These are phyloP conservation scores for Tipula helvola DNA, from an alignment of 2,888 invertebrate genomes.

Conservation along the genomic window DNA sequence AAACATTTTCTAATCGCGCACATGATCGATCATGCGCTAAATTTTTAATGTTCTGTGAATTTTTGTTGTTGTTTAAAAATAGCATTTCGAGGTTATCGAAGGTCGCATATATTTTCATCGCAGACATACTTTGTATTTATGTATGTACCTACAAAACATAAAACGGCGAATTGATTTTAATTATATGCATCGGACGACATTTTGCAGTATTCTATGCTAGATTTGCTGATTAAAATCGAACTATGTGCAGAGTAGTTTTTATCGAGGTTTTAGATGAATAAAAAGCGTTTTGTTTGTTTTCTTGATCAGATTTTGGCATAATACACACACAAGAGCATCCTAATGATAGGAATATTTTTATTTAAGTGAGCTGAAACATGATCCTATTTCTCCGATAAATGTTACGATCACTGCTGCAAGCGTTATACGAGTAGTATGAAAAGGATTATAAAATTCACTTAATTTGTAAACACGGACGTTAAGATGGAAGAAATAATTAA, in stretches of 20 bases:
- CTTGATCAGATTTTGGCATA: background rate
- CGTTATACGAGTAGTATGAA: too few species aligned
- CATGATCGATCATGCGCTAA: background rate
- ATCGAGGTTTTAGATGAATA: background rate
- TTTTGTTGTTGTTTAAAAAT: background rate
- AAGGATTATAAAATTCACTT: too few species aligned
- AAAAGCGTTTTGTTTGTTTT: background rate
- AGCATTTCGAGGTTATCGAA: background rate
- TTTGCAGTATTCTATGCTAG: background rate
- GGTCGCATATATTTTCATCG: background rate
- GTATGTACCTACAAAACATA: background rate
- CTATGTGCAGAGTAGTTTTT: background rate
- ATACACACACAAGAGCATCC: too few species aligned
- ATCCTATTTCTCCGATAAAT: too few species aligned
- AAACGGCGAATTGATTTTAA: background rate
- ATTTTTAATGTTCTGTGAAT: background rate
- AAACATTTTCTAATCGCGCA: background rate
- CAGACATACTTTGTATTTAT: background rate
- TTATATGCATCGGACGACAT: background rate
- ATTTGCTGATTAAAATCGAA: background rate
- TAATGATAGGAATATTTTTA: too few species aligned
- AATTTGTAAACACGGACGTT: too few species aligned
- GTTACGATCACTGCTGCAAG: too few species aligned
- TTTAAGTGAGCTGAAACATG: too few species aligned
- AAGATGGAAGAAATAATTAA: too few species aligned